Conservation (phyloP, 2,113 vertebrate genomes). For the Garra rufa region DNA sequence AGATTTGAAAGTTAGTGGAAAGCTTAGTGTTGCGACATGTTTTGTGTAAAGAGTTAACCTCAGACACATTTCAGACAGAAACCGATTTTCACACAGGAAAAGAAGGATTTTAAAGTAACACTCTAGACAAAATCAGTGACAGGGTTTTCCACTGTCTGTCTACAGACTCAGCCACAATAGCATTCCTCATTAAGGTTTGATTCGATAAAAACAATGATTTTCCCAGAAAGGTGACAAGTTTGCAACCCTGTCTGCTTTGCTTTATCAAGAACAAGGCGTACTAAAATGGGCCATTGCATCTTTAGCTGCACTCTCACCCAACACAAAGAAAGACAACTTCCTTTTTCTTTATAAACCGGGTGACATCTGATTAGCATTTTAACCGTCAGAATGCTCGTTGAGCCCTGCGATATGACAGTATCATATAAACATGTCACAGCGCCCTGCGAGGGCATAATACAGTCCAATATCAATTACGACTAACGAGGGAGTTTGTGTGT, state of each 20-base stretch:
- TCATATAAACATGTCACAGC: slow-evolving; percentile 46
- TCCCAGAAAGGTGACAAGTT: neutral
- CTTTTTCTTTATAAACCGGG: slow-evolving; percentile 2
- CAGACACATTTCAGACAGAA: neutral
- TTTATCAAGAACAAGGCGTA: slow-evolving; percentile 11
- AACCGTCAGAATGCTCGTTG: slow-evolving; percentile 18
- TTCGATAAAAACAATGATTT: neutral
- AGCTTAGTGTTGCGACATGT: neutral
- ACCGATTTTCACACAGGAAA: neutral
- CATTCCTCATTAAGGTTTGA: neutral
- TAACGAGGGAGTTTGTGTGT: slow-evolving; percentile 48
- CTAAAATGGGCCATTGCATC: neutral
- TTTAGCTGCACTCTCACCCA: neutral
- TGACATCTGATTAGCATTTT: slow-evolving; percentile 19
- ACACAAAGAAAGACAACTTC: slow-evolving; percentile 4
- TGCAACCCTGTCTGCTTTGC: slow-evolving; percentile 11
- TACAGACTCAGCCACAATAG: neutral
- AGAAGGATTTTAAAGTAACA: neutral
- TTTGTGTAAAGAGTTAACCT: slow-evolving; percentile 34
- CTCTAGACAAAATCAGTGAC: neutral
- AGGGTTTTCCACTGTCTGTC: neutral
- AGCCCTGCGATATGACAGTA: slow-evolving; percentile 21
- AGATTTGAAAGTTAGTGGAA: slow-evolving; percentile 61
- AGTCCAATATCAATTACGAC: slow-evolving; percentile 43
- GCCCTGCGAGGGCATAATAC: slow-evolving; percentile 9